These are phyloP conservation scores for Clanis bilineata DNA, from an alignment of 2,888 invertebrate species.

Conservation along the genomic window DNA sequence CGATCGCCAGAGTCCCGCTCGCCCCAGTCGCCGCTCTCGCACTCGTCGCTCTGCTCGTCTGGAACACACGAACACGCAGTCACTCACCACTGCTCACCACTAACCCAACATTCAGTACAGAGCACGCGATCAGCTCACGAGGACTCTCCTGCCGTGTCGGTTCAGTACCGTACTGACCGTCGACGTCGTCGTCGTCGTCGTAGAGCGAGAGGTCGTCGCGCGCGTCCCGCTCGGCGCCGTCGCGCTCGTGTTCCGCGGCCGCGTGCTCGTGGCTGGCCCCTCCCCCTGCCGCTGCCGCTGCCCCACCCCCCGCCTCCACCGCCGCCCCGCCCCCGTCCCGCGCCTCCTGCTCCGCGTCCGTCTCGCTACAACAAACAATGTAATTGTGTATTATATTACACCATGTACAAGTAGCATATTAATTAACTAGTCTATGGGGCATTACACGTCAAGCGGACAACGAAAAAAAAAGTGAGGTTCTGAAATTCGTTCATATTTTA, in stretches of 20 bases:
- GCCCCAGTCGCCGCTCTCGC: slow-evolving; percentile 46
- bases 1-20: slow-evolving; percentile 31
- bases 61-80: slow-evolving; percentile 18
- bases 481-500: no score
- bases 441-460: no score
- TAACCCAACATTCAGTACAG: no score
- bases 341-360: slow-evolving; percentile 8
- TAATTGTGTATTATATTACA: background rate
- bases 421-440: no score
- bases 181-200: slow-evolving; percentile 52
- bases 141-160: no score
- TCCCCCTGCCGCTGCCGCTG: slow-evolving; percentile 17
- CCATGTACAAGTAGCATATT: no score
- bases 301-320: slow-evolving; percentile 22
- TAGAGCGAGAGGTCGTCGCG: slow-evolving; percentile 48
- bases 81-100: slow-evolving; percentile 7
- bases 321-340: background rate
- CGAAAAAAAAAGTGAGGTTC: no score
- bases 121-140: no score
- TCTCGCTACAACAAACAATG: slow-evolving; percentile 5
- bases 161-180: slow-evolving; percentile 43
- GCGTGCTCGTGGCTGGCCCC: slow-evolving; percentile 19
- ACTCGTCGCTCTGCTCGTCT: slow-evolving; percentile 57
- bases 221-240: slow-evolving; percentile 22
- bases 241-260: slow-evolving; percentile 16